A percentile compares a stretch with the other conserved stretches of the same genome.
Evolutionary conservation across 2,797 vertebrate species (phyloP).

Genomic region (Xenentodon cancila): DNA sequence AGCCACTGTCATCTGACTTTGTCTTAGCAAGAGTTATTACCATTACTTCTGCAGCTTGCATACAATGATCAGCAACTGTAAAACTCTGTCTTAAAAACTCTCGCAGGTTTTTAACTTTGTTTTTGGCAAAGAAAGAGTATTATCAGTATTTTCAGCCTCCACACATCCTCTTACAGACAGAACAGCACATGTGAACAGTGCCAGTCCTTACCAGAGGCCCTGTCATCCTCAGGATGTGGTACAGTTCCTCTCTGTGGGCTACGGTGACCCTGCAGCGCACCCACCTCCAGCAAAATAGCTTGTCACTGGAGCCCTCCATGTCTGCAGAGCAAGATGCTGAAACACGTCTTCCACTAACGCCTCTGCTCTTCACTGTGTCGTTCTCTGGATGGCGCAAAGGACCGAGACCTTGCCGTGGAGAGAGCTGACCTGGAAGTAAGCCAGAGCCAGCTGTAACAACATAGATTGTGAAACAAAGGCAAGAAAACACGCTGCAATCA

Average conservation of each 20-base stretch:
- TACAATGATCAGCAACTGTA: background rate
- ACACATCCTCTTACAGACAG: background rate
- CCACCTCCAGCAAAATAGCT: constrained; percentile 69
- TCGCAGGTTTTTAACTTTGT: constrained; percentile 9
- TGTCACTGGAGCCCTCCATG: constrained; percentile 63
- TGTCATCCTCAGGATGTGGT: constrained; percentile 79
- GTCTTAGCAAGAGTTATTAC: background rate
- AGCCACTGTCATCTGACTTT: background rate
- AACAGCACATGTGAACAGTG: background rate
- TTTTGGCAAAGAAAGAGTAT: background rate
- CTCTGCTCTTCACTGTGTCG: background rate
- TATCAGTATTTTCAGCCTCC: constrained; percentile 19
- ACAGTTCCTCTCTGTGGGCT: constrained; percentile 75
- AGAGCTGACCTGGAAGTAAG: constrained; percentile 40
- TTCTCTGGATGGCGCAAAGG: constrained; percentile 29
- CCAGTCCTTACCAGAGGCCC: constrained; percentile 79
- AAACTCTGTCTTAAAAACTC: constrained; percentile 7
- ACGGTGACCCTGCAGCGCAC: constrained; percentile 60
- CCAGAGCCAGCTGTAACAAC: constrained; percentile 55
- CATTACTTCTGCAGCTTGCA: constrained; percentile 6
- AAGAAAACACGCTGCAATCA: constrained; percentile 10
- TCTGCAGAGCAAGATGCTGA: constrained; percentile 5
- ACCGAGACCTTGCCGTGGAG: constrained; percentile 29
- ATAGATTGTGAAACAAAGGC: constrained; percentile 33
- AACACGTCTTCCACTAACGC: constrained; percentile 7